Evolutionary conservation across 1,140 invertebrate genomes (phyloP), one percentile per base, ranked within the genome.

Genomic region (Drosophila bifasciata): DNA sequence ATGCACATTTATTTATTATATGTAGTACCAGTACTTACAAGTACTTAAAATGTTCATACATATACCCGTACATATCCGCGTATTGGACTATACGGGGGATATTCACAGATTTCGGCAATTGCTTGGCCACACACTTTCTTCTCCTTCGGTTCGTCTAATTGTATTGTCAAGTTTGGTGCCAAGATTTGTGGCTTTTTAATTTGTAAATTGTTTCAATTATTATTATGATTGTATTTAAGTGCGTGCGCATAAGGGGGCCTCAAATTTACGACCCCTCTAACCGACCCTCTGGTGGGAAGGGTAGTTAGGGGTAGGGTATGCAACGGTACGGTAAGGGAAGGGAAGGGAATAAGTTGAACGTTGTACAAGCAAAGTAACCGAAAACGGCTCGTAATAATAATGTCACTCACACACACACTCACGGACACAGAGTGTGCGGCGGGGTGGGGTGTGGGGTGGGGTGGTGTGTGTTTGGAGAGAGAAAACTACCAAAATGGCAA

Each of bases 101-200:
- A 21, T 21, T 21, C 19, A 76, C 79, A 70, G 72, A 80, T 75
- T 69, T 60, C 23, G 23, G 32, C 11, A 43, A 41, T 49, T 41
- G 16, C 50, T 48, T 43, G 36, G 21, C 59, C 64, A 52, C 62
- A 50, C 59, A 71, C 80, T 76, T 85, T 85, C 66, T 58, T 86
- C 39, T 19, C 19, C 45, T 48, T 36, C 11, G 11, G 36, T 48
- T 41, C 57, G 32, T 88, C 75, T 83, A 88, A 88, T 88, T 88
- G 78, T 88, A 76, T 72, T 88, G 84, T 88, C 83, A 88, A 85
- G 76, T 83, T 76, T 88, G 75, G 81, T 84, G 84, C 67, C 84
- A 89, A 89, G 85, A 89, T 89, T 89, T 89, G 85, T 89, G 85
- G 85, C 85, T 86, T 89, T 89, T 89, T 89, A 89, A 89, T 89